Percentiles rank a stretch among this genome's conserved stretches.
Evolutionary conservation across 2,888 invertebrate genomes (phyloP).

Genomic region (Ecdyonurus torrentis): DNA sequence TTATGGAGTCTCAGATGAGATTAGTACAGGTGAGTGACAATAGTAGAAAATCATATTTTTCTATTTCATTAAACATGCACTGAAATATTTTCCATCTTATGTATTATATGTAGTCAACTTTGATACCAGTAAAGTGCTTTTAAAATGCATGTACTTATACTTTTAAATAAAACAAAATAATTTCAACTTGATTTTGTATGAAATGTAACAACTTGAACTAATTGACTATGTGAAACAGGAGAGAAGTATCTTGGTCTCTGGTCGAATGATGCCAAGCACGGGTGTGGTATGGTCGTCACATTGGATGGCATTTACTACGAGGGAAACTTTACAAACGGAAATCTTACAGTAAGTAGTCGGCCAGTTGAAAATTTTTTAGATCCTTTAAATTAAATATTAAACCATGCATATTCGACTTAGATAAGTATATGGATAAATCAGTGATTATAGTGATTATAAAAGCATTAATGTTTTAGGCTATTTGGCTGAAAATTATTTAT

Average conservation of each 20-base stretch:
- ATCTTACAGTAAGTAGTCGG: constrained; percentile 44
- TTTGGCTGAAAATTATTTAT: too few relatives aligned
- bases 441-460: too few relatives aligned
- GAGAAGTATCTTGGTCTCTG: constrained; percentile 85
- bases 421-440: too few relatives aligned
- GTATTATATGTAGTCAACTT: not conserved
- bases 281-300: constrained; percentile 72
- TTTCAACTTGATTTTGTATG: too few relatives aligned
- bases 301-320: constrained; percentile 84
- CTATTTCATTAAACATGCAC: not conserved
- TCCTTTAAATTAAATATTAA: too few relatives aligned
- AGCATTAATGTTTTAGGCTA: too few relatives aligned
- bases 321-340: constrained; percentile 65
- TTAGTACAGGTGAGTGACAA: constrained; percentile 39
- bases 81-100: not conserved
- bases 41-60: not conserved
- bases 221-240: too few relatives aligned
- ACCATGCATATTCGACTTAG: too few relatives aligned
- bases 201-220: too few relatives aligned
- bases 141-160: too few relatives aligned
- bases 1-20: constrained; percentile 79
- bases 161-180: too few relatives aligned
- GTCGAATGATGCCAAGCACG: constrained; percentile 68
- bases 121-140: too few relatives aligned
- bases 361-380: constrained; percentile 4